Base-by-base conservation (phyloP, 1,140 invertebrate species). In the Dendroctonus ponderosae region DNA sequence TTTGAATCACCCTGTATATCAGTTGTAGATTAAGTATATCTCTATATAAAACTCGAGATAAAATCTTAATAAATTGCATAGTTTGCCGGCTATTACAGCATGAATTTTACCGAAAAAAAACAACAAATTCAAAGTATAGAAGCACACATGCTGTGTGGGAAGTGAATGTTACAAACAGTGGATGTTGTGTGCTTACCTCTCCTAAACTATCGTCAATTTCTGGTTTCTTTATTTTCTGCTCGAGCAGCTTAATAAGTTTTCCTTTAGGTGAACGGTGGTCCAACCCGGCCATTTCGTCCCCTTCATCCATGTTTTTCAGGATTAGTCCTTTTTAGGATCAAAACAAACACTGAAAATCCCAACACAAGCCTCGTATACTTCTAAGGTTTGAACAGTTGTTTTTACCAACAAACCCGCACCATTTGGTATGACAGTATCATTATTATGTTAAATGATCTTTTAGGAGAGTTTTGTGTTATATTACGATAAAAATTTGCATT, bases 151-250 rank as follows among this genome's bases (percentile, higher is more conserved):
- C 26, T 26, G 26, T 26, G 26, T 26, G 26, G 39, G 41, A 49
- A 44, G 26, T 44, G 40, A 49, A 60, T 12, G 42, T 48, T 44
- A 26, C 26, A 26, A 26, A 26, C 26, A 1, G 26, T 1, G 26
- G 3, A 26, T 26, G 26, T 26, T 26, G 3, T 26, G 26, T 39
- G 52, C 64, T 44, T 71, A 77, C 76, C 66, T 72, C 66, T 15
- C 67, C 61, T 14, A 78, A 67, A 50, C 70, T 65, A 26, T 70
- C 56, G 62, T 78, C 75, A 56, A 77, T 64, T 48, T 59, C 51
- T 5, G 74, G 73, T 57, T 77, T 77, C 64, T 75, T 76, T 5
- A 64, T 46, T 50, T 75, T 68, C 8, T 70, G 51, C 42, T 72
- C 67, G 7, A 74, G 38, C 42, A 68, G 43, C 40, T 73, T 58